Evolutionary conservation across 2,888 invertebrate genomes (phyloP), one percentile per base, ranked within the genome.

Genomic region (Ethmia dodecea): DNA sequence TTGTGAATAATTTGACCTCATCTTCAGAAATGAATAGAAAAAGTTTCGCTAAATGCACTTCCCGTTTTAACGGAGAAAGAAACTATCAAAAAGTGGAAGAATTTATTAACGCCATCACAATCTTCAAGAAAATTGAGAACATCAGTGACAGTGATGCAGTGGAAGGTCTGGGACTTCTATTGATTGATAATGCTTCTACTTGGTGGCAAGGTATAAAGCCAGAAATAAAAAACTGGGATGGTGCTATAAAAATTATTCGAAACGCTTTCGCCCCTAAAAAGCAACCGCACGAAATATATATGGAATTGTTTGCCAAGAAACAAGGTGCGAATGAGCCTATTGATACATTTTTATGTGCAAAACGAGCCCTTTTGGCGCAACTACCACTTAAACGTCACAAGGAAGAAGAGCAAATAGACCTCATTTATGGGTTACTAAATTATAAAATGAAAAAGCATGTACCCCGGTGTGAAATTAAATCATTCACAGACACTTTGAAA

Each of bases 351-450:
- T 22, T 50, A 8, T 39, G 40, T 24, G 14, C 15, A 14, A 43
- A 48, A 33, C 20, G 47, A 20, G 46, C 42, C 8, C 14, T 47
- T n/a, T 10, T 50, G 6, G 35, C 43, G 10, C 35, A 41, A 28
- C 27, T 47, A 16, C 45, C 49, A n/a, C 8, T 20, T 5, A 32
- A 37, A 12, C 25, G 41, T 9, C 38, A 41, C 16, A 40, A 42
- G 20, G 49, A 47, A 31, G 42, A 36, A 6, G 40, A 40, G n/a
- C 43, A 49, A 33, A 8, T 49, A n/a, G 49, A 47, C 14, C 27
- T 49, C 16, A 30, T 49, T 2, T 49, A 40, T 31, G 47, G 47
- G 2, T 29, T 47, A 10, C 22, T 41, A 3, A 39, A 40, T n/a
- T 4, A 9, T 5, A 8, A 18, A 12, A 3, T 5, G 27, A 13